Percentiles rank a stretch among this genome's conserved stretches.
Conservation (phyloP, 2,888 invertebrate species). For the Auanema freiburgensis region DNA sequence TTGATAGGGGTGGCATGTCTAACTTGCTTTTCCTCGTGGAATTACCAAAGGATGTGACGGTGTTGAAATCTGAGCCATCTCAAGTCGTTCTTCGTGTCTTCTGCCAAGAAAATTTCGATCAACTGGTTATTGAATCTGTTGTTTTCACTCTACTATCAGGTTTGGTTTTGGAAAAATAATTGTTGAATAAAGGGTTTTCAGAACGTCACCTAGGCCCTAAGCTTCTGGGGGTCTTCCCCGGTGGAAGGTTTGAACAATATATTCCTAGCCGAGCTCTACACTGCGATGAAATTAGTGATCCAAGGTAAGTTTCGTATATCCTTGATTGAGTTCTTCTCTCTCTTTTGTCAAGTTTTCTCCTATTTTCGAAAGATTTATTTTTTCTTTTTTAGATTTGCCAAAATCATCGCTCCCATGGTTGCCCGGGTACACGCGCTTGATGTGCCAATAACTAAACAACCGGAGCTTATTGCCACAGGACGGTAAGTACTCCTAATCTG, state of each 20-base stretch:
- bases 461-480: slow-evolving; percentile 84
- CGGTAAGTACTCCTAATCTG: not conserved
- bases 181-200: slow-evolving; percentile 11
- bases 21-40: slow-evolving; percentile 91
- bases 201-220: slow-evolving; percentile 82
- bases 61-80: slow-evolving; percentile 31
- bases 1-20: slow-evolving; percentile 84
- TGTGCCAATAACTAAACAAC: slow-evolving; percentile 90
- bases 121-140: slow-evolving; percentile 88
- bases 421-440: slow-evolving; percentile 84
- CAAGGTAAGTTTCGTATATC: slow-evolving; percentile 65
- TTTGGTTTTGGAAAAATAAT: slow-evolving; percentile 3
- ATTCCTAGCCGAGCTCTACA: slow-evolving; percentile 80
- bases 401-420: slow-evolving; percentile 85
- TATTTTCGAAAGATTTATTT: not conserved
- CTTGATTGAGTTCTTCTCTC: not conserved
- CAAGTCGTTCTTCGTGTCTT: slow-evolving; percentile 69
- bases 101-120: slow-evolving; percentile 73
- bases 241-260: slow-evolving; percentile 73
- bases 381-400: slow-evolving; percentile 67
- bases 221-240: slow-evolving; percentile 90
- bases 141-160: slow-evolving; percentile 89
- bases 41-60: slow-evolving; percentile 66
- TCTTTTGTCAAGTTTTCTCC: not conserved
- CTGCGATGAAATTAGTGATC: slow-evolving; percentile 79